Conservation (phyloP, 2,113 vertebrate genomes). For the Empidonax traillii region DNA sequence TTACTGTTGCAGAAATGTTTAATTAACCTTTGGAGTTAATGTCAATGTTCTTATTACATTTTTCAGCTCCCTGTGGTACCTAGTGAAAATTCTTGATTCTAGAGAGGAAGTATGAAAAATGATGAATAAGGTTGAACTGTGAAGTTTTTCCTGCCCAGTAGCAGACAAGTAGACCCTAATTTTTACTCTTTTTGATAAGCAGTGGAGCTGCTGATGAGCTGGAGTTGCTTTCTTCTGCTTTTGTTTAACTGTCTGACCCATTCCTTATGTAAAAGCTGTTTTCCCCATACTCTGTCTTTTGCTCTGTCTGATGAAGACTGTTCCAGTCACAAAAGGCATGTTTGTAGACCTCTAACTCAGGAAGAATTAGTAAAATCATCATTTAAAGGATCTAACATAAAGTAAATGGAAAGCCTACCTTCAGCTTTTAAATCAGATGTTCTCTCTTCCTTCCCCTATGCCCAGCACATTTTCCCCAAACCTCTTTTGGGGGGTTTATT, state of each 20-base stretch:
- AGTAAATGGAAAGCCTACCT: neutral
- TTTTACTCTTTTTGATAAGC: neutral
- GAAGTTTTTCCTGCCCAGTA: neutral
- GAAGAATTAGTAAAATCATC: neutral
- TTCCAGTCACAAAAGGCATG: neutral
- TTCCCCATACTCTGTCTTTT: neutral
- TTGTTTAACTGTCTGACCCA: neutral
- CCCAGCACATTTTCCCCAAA: accelerated
- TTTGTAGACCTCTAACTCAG: neutral
- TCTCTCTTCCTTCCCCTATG: neutral
- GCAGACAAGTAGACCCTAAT: neutral
- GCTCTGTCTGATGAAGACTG: neutral
- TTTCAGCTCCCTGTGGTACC: neutral
- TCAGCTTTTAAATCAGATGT: neutral
- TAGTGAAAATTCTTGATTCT: neutral
- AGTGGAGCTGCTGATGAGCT: neutral
- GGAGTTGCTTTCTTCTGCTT: neutral
- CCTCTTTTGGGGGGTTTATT: neutral
- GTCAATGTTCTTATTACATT: slow-evolving; percentile 17
- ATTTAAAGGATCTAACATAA: neutral
- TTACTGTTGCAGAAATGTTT: slow-evolving; percentile 4
- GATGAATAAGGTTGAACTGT: neutral
- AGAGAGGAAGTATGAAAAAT: neutral
- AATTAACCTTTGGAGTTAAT: slow-evolving; percentile 39
- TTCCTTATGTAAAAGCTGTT: neutral